Percentiles rank a stretch among this genome's conserved stretches.
Conservation (phyloP, 2,888 invertebrate species). For the Lomographa bimaculata region DNA sequence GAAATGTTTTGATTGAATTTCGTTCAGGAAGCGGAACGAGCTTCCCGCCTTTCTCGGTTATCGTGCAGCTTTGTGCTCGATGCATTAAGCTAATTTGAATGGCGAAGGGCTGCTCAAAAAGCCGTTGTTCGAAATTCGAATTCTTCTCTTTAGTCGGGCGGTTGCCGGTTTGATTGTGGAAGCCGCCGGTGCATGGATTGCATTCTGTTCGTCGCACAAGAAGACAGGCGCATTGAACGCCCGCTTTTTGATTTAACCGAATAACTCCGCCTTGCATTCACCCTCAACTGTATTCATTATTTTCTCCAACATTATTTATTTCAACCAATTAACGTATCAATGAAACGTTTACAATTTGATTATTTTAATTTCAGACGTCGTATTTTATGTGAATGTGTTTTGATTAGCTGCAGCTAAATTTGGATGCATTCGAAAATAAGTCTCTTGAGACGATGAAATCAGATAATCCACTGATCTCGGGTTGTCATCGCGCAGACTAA, state of each 20-base stretch:
- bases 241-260: constrained; percentile 64
- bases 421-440: constrained; percentile 60
- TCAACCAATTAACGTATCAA: constrained; percentile 41
- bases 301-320: constrained; percentile 47
- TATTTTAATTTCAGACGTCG: constrained; percentile 34
- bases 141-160: constrained; percentile 71
- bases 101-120: constrained; percentile 73
- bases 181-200: constrained; percentile 65
- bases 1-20: constrained; percentile 56
- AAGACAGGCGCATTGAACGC: constrained; percentile 67
- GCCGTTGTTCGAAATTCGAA: constrained; percentile 77
- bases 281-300: constrained; percentile 52
- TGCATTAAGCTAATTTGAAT: constrained; percentile 83
- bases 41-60: constrained; percentile 67
- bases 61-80: constrained; percentile 74
- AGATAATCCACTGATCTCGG: constrained; percentile 70
- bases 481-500: constrained; percentile 72
- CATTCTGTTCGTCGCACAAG: constrained; percentile 71
- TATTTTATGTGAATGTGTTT: constrained; percentile 30
- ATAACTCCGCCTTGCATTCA: constrained; percentile 46
- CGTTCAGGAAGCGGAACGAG: constrained; percentile 51
- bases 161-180: constrained; percentile 69
- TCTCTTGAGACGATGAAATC: constrained; percentile 68
- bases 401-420: constrained; percentile 45
- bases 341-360: constrained; percentile 36